Evolutionary conservation across 2,113 vertebrate genomes (phyloP).

Genomic region (Oxyura jamaicensis): DNA sequence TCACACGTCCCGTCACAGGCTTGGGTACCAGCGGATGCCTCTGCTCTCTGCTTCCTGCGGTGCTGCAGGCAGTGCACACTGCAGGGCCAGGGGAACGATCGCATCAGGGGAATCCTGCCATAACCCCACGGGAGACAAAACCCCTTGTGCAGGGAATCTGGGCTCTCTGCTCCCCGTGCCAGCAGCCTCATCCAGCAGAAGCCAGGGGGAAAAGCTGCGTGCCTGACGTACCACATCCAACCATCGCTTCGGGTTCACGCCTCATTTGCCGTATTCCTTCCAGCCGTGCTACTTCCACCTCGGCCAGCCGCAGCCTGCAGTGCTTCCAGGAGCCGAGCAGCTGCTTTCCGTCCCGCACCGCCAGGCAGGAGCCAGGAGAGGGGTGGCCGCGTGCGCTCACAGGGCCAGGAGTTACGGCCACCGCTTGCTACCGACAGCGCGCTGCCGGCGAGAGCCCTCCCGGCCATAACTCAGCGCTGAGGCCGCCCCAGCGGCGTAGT

Average conservation of each 20-base stretch:
- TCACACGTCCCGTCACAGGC: fast-evolving
- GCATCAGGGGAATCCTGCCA: not conserved
- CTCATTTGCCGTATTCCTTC: not conserved
- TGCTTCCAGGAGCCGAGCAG: not conserved
- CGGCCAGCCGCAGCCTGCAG: fast-evolving
- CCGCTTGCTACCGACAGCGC: fast-evolving
- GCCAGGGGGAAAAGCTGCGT: not conserved
- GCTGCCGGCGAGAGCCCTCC: fast-evolving
- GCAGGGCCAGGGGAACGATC: fast-evolving
- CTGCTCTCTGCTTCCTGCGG: fast-evolving
- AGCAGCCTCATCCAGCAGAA: not conserved
- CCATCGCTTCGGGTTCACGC: fast-evolving
- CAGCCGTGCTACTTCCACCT: not conserved
- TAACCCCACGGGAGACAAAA: not conserved
- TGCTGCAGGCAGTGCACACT: not conserved
- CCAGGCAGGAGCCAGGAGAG: fast-evolving
- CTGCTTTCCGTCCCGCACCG: fast-evolving
- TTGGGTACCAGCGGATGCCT: not conserved
- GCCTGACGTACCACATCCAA: not conserved
- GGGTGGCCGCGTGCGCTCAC: not conserved
- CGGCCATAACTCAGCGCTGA: fast-evolving
- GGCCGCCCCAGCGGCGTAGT: not conserved
- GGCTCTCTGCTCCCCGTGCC: not conserved
- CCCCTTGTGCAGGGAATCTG: not conserved
- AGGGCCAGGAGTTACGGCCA: not conserved